Percentiles rank a stretch among this genome's conserved stretches.
phyloP scores from a whole-genome alignment of 2,797 vertebrate species.

The Oceanodroma leucorhoa region DNA sequence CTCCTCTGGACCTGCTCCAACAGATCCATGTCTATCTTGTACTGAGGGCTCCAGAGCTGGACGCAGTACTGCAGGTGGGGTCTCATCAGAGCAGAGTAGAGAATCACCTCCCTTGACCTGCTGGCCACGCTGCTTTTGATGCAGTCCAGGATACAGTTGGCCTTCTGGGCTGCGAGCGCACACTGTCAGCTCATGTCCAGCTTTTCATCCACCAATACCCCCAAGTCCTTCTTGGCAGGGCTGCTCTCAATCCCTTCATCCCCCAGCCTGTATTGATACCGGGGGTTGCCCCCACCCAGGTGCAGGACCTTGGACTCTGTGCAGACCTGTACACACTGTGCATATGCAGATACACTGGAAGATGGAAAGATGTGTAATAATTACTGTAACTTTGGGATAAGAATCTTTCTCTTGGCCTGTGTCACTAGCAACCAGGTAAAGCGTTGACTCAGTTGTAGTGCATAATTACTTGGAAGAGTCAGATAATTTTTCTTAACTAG shows the following conservation, averaged over 20 bases:
- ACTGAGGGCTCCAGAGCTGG: not conserved
- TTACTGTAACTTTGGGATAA: not conserved
- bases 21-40: accelerated
- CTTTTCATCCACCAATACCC: not conserved
- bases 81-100: not conserved
- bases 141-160: not conserved
- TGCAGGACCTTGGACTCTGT: not conserved
- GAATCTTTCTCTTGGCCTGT: not conserved
- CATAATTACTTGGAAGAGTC: not conserved
- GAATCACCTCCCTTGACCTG: not conserved
- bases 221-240: not conserved
- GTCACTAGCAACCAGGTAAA: not conserved
- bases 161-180: accelerated
- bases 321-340: not conserved
- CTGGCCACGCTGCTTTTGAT: accelerated
- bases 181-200: accelerated
- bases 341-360: not conserved
- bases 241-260: not conserved
- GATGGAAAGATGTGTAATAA: not conserved
- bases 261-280: not conserved
- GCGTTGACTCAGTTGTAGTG: not conserved
- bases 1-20: not conserved
- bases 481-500: not conserved
- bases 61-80: accelerated
- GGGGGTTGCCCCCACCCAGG: accelerated